Evolutionary conservation across 2,888 invertebrate genomes (phyloP), one percentile per base, ranked within the genome.

Genomic region (Hypomecis atomaria): DNA sequence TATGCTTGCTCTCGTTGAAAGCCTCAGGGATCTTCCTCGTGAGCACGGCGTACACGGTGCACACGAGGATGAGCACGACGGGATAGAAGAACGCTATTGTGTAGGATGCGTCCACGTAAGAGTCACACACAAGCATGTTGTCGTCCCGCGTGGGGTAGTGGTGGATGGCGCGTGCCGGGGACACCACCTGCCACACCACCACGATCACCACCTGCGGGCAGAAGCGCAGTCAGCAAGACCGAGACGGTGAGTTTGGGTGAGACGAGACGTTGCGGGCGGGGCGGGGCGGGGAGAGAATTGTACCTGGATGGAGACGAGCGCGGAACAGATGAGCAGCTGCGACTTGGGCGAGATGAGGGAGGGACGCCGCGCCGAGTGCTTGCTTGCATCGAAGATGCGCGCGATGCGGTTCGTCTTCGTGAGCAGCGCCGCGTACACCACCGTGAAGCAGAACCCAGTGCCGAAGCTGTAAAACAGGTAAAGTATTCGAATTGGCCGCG

Each of bases 361-460:
- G 0, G 98, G 99, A 69, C 98, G 94, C 81, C 97, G 96, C 8
- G 99, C 99, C 43, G 98, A 97, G 73, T 96, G 96, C 84, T 98
- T 98, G 78, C 98, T 97, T 9, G 99, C 98, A 77, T 98, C 98
- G 86, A 99, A 97, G 82, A 99, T 99, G 59, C 99, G 94, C 3
- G 99, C 96, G 71, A 99, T 99, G 63, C 99, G 94, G 90, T 99
- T 99, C 6, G 99, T 99, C 93, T 99, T 99, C 23, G 99, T 99
- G 61, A 99, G 94, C 34, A 99, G 94, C 3, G 99, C 98, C 0
- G 98, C 98, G 89, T 99, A 99, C 59, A 99, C 98, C 49, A 99
- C 97, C 1, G 99, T 97, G 92, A 99, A 99, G 82, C 98, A 98
- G 83, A 99, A 96, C 1, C 98, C 98, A 0, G 98, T 96, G 9